Base-by-base conservation (phyloP, 1,140 invertebrate genomes). In the Oscheius sp. region DNA sequence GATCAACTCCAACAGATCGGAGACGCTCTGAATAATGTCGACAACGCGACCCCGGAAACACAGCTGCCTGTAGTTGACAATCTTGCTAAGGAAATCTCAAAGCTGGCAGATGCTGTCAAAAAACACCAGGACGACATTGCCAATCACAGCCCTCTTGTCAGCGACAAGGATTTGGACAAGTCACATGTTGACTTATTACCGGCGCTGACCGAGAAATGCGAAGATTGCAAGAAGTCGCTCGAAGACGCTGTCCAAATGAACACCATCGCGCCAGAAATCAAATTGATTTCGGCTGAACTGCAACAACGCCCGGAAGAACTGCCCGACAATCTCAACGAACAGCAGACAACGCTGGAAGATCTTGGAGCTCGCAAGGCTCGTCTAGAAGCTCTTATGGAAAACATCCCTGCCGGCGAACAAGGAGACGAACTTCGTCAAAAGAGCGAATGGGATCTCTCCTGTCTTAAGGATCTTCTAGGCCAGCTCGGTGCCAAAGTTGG, bases 381-480 rank as follows among this genome's bases (percentile, higher is more conserved):
- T n/a, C 59, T 79, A 20, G 71, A 77, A 34, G 77, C 62, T n/a
- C 35, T 77, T 35, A 71, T 79, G 26, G 74, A 62, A 15, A 65
- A 72, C 29, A 70, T 79, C 46, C 78, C 78, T 29, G 75, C 77
- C 58, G 61, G 52, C 29, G 62, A 46, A 70, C 68, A 49, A 45
- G 75, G 76, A 36, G 70, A 73, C 55, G 78, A 79, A 68, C 45
- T 80, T 28, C 71, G 75, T 34, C 42, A 67, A 35, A 80, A 80
- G 73, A 76, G 71, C 59, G 46, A 73, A 55, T 79, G 74, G 72
- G 71, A 79, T 61, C 68, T 79, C 65, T 78, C 76, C 3, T 65
- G 77, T 31, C 64, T 79, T 20, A 72, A 68, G 59, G 79, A 81
- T 55, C 58, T 75, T 18, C 46, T 79, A 26, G 70, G 77, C 58